phyloP scores from a whole-genome alignment of 2,113 vertebrate species.

The Hucho hucho region DNA sequence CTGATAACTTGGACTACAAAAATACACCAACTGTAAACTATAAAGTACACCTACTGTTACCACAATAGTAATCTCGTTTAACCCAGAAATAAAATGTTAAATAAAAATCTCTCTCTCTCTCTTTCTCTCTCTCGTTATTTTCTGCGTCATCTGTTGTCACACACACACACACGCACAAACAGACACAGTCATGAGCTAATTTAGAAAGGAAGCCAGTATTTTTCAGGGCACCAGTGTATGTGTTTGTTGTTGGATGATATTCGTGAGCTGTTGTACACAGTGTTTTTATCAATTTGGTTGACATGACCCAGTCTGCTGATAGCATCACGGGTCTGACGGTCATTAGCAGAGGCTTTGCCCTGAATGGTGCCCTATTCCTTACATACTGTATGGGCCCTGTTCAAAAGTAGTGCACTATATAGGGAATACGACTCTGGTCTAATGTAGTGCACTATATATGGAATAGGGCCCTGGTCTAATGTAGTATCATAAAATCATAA shows the following conservation, averaged over 20 bases:
- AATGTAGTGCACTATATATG: too few relatives aligned
- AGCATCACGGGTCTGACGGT: constrained; percentile 41
- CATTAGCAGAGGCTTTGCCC: not conserved
- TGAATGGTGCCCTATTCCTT: too few relatives aligned
- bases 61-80: too few relatives aligned
- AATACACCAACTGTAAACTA: too few relatives aligned
- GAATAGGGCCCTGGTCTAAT: too few relatives aligned
- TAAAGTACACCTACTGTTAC: too few relatives aligned
- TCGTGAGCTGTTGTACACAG: not conserved
- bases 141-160: not conserved
- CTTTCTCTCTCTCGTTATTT: not conserved
- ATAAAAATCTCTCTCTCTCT: not conserved
- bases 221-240: not conserved
- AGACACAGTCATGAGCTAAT: not conserved
- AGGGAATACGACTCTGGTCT: too few relatives aligned
- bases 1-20: not conserved
- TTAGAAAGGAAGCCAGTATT: not conserved
- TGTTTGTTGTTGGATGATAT: not conserved
- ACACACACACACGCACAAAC: not conserved
- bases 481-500: too few relatives aligned
- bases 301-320: constrained; percentile 42
- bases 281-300: not conserved
- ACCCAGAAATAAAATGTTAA: not conserved
- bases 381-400: too few relatives aligned
- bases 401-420: too few relatives aligned